Evolutionary conservation across 2,797 vertebrate genomes (phyloP), one percentile per base, ranked within the genome.

Genomic region (Melanotaenia parkinsoni): DNA sequence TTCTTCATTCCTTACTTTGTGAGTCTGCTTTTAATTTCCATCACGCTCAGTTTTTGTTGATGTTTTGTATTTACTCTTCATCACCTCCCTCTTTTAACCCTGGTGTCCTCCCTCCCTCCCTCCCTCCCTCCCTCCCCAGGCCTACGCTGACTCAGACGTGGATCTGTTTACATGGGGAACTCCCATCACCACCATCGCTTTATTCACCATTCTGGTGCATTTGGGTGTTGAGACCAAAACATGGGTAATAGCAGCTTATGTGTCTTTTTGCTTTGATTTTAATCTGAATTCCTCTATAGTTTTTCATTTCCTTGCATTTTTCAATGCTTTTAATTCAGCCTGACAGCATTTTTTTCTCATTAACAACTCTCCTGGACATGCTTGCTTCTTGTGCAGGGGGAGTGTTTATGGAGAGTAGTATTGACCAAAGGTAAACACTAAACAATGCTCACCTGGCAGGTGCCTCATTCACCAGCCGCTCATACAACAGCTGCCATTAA

Each of bases 1-100:
- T 99, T 99, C 90, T 99, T 97, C 93, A 96, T 99, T 57, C 97
- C 98, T 0, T 99, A 98, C 91, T 97, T 98, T 74, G 98, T 99
- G 93, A 97, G 98, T 96, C 20, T 57, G 8, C 0, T 67, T 60
- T 63, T 47, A 12, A 26, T 67, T 60, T 35, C 30, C 62, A 26
- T 66, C 64, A 51, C 50, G 7, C 16, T 37, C 1, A 1, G 20
- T 16, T 30, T 28, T 63, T 45, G 20, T 14, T 13, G 56, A 3
- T 65, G 71, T 60, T 22, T 70, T 11, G 66, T 20, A 40, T 47
- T 67, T 22, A 58, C 63, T 82, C 62, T 54, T 63, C 24, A 8
- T 66, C 58, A 6, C 5, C 65, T 70, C 60, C 9, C 26, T 72
- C n/a, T 38, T 18, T 26, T 28, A 0, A 1, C 13, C 40, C 47